These are phyloP conservation scores for Listrodromus nycthemerus DNA, from an alignment of 2,888 invertebrate species.

Conservation along the genomic window DNA sequence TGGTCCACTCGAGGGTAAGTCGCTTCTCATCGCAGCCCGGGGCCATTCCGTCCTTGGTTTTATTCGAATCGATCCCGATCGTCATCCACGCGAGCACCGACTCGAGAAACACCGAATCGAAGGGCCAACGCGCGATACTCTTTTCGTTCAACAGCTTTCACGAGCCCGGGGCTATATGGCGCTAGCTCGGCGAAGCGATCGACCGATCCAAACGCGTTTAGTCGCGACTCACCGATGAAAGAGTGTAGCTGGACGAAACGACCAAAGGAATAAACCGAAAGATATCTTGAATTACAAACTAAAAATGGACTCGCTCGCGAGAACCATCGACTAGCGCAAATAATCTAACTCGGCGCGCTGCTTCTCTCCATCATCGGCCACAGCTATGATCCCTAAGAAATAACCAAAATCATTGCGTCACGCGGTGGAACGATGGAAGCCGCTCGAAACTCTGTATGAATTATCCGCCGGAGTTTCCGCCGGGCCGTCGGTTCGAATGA, in stretches of 20 bases:
- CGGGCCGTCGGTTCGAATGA: constrained; percentile 47
- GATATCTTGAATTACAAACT: constrained; percentile 1
- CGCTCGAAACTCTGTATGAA: constrained; percentile 47
- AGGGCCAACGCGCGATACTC: constrained; percentile 9
- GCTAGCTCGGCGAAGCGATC: constrained; percentile 27
- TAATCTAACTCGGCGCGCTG: not conserved
- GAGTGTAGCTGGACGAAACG: constrained; percentile 1
- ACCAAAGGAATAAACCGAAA: constrained; percentile 13
- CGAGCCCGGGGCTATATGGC: constrained; percentile 33
- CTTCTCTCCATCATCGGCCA: not conserved
- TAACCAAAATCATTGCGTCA: constrained; percentile 36
- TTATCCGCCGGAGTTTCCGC: constrained; percentile 49
- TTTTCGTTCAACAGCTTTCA: constrained; percentile 1
- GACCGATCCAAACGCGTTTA: constrained; percentile 32
- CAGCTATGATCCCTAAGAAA: constrained; percentile 33
- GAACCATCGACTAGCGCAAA: constrained; percentile 16
- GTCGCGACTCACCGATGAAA: constrained; percentile 28
- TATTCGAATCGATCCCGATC: constrained; percentile 38
- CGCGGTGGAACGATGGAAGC: too few relatives aligned
- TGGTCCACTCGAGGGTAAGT: constrained; percentile 52
- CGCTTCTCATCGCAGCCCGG: constrained; percentile 51
- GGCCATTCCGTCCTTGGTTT: constrained; percentile 37
- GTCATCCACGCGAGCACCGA: constrained; percentile 35
- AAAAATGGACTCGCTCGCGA: not conserved
- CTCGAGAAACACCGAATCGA: constrained; percentile 26